Conservation (phyloP, 37 sponge, comb jelly and placozoan species). For the Lycopodina hypogea region DNA sequence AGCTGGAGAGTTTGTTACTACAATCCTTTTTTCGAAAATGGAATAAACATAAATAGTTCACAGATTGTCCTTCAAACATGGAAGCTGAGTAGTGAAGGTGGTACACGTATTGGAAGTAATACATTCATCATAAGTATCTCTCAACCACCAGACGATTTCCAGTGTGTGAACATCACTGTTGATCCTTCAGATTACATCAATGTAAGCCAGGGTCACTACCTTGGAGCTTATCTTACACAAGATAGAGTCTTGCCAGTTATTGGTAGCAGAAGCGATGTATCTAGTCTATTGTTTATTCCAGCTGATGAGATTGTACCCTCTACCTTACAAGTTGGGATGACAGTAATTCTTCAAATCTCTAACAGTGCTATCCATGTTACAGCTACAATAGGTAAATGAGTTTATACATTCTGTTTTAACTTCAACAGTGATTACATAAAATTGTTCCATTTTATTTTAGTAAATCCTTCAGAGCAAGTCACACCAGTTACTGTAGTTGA, state of each 20-base stretch:
- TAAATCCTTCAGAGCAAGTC: too few species aligned
- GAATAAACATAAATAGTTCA: too few species aligned
- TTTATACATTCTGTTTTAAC: too few species aligned
- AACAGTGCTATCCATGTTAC: not conserved
- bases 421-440: too few species aligned
- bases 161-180: not conserved
- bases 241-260: not conserved
- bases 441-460: too few species aligned
- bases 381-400: not conserved
- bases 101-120: not conserved
- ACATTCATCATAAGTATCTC: not conserved
- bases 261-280: not conserved
- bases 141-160: not conserved
- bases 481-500: too few species aligned
- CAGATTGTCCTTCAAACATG: not conserved
- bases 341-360: not conserved
- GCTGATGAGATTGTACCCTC: too few species aligned
- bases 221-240: not conserved
- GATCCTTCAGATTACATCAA: not conserved
- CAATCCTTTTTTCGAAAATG: not conserved
- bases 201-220: not conserved
- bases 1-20: conserved; percentile 13
- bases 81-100: not conserved
- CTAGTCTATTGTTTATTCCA: too few species aligned
- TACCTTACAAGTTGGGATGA: too few species aligned